phyloP scores from a whole-genome alignment of 2,113 vertebrate genomes.

The Etheostoma spectabile region DNA sequence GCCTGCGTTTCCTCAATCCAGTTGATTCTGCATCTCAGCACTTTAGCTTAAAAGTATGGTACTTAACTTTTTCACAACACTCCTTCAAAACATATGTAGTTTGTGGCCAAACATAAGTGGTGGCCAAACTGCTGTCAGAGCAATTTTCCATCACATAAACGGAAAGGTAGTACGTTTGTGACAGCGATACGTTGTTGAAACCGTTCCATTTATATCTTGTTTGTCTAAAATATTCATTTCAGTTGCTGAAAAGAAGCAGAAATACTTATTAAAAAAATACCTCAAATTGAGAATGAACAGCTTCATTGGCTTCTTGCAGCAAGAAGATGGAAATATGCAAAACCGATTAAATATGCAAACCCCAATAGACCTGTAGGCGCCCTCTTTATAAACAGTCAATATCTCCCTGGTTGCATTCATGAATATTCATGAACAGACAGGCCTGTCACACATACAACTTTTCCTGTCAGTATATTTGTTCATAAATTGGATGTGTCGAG shows the following conservation, averaged over 20 bases:
- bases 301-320: conserved; percentile 30
- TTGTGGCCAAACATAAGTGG: conserved; percentile 24
- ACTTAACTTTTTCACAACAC: conserved; percentile 45
- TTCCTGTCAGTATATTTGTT: conserved; percentile 23
- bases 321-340: conserved; percentile 49
- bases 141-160: conserved; percentile 18
- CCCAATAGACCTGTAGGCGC: conserved; percentile 43
- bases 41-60: conserved; percentile 37
- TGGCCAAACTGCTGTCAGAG: conserved; percentile 49
- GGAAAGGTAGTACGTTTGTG: background rate
- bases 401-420: conserved; percentile 53
- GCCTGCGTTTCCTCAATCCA: conserved; percentile 47
- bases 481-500: conserved; percentile 36
- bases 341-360: conserved; percentile 65
- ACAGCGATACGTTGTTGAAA: conserved; percentile 31
- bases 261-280: conserved; percentile 12
- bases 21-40: conserved; percentile 54
- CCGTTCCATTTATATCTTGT: conserved; percentile 26
- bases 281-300: conserved; percentile 19
- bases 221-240: conserved; percentile 15
- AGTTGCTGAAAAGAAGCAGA: conserved; percentile 3
- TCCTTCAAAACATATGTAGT: conserved; percentile 40
- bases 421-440: conserved; percentile 51
- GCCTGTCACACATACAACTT: conserved; percentile 26
- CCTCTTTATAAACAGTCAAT: conserved; percentile 72